phyloP scores from a whole-genome alignment of 92 coral and sea anemone genomes.

The Paramuricea clavata region DNA sequence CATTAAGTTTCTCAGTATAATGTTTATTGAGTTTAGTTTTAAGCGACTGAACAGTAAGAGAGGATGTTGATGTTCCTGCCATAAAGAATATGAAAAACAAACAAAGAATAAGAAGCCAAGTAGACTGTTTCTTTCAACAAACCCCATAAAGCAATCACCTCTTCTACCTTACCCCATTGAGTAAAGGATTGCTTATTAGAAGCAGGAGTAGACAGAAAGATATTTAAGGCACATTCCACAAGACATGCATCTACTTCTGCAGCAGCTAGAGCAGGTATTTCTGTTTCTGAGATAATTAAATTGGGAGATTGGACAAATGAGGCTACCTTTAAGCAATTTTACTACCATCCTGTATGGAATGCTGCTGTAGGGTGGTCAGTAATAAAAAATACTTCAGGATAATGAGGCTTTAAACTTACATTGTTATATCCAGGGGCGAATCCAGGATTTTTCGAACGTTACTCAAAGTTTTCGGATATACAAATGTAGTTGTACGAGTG shows the following conservation, averaged over 20 bases:
- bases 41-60: too few species aligned
- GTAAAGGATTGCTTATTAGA: constrained; percentile 44
- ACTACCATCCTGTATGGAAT: constrained; percentile 43
- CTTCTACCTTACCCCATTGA: constrained; percentile 45
- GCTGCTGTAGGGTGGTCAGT: constrained; percentile 40
- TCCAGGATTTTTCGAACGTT: too few species aligned
- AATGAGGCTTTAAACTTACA: too few species aligned
- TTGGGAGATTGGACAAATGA: constrained; percentile 53
- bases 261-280: constrained; percentile 57
- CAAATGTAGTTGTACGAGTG: too few species aligned
- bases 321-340: constrained; percentile 47
- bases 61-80: too few species aligned
- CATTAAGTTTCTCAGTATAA: too few species aligned
- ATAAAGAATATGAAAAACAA: constrained; percentile 50
- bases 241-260: constrained; percentile 50
- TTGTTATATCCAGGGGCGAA: too few species aligned
- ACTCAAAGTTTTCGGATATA: too few species aligned
- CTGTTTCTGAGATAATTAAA: constrained; percentile 49
- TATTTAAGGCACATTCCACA: constrained; percentile 52
- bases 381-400: neutral
- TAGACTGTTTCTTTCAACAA: constrained; percentile 42
- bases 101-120: constrained; percentile 38
- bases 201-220: constrained; percentile 36
- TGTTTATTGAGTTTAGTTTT: too few species aligned
- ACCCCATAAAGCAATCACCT: constrained; percentile 48